A percentile compares a stretch with the other conserved stretches of the same genome.
These are phyloP conservation scores for Arrhamphus sclerolepis DNA, from an alignment of 2,797 vertebrate species.

Conservation along the genomic window DNA sequence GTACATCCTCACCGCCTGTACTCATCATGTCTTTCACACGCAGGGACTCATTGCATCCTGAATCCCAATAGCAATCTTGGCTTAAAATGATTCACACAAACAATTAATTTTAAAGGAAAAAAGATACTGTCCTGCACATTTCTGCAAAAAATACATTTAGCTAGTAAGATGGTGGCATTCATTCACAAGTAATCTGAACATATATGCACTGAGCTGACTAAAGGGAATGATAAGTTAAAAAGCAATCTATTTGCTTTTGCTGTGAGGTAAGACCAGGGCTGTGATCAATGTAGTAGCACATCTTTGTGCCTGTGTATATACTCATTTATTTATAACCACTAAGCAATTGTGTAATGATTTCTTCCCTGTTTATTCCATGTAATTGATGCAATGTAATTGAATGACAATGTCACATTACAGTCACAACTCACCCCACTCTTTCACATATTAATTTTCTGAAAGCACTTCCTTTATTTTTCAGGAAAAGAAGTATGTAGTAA, in stretches of 20 bases:
- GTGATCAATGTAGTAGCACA: conserved; percentile 68
- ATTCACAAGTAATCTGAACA: conserved; percentile 78
- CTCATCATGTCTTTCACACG: conserved; percentile 81
- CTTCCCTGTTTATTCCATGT: conserved; percentile 63
- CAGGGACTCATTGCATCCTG: conserved; percentile 84
- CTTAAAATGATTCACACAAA: conserved; percentile 72
- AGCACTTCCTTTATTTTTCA: conserved; percentile 83
- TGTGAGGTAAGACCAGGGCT: conserved; percentile 66
- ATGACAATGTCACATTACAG: conserved; percentile 56
- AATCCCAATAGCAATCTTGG: conserved; percentile 83
- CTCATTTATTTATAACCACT: conserved; percentile 85
- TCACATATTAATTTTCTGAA: conserved; percentile 74
- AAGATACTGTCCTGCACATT: conserved; percentile 66
- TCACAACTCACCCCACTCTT: conserved; percentile 62
- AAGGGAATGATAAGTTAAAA: conserved; percentile 86
- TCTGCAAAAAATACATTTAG: conserved; percentile 65
- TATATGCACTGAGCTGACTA: conserved; percentile 94
- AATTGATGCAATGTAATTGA: conserved; percentile 71
- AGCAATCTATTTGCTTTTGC: conserved; percentile 66
- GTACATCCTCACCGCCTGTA: conserved; percentile 84
- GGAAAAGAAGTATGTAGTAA: conserved; percentile 74
- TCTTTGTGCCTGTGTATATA: conserved; percentile 72
- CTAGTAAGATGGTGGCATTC: conserved; percentile 77
- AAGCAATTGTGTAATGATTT: conserved; percentile 72
- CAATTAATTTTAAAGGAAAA: conserved; percentile 82